Conservation (phyloP, 2,888 invertebrate genomes). For the Omphaloscelis lunosa region DNA sequence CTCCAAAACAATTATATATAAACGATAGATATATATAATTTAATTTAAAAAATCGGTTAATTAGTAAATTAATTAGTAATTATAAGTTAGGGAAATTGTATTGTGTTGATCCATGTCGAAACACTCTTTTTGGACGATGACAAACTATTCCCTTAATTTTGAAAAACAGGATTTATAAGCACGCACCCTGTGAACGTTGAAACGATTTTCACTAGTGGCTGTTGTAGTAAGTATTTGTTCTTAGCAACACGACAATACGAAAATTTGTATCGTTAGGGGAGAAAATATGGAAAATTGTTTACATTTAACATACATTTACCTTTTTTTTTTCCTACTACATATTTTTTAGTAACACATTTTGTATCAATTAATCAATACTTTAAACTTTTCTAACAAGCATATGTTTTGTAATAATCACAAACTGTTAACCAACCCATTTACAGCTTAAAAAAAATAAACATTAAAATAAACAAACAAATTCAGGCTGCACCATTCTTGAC, state of each 20-base stretch:
- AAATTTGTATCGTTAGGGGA: neutral
- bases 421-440: conserved; percentile 1
- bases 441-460: conserved; percentile 4
- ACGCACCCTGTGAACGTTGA: conserved; percentile 1
- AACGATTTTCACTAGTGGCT: conserved; percentile 11
- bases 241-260: neutral
- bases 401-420: neutral
- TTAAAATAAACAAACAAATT: conserved; percentile 41
- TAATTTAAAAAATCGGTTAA: no score
- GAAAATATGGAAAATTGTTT: neutral
- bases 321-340: no score
- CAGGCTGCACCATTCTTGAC: conserved; percentile 34
- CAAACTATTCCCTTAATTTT: neutral
- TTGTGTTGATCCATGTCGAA: no score
- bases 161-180: neutral
- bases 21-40: no score
- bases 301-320: neutral
- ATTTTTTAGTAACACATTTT: neutral
- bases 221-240: conserved; percentile 27
- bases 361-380: neutral
- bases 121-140: neutral
- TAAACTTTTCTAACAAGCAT: neutral
- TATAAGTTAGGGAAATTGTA: no score
- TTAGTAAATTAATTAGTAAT: no score
- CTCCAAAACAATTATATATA: no score